phyloP scores from a whole-genome alignment of 2,113 vertebrate genomes.

The Austrofundulus limnaeus region DNA sequence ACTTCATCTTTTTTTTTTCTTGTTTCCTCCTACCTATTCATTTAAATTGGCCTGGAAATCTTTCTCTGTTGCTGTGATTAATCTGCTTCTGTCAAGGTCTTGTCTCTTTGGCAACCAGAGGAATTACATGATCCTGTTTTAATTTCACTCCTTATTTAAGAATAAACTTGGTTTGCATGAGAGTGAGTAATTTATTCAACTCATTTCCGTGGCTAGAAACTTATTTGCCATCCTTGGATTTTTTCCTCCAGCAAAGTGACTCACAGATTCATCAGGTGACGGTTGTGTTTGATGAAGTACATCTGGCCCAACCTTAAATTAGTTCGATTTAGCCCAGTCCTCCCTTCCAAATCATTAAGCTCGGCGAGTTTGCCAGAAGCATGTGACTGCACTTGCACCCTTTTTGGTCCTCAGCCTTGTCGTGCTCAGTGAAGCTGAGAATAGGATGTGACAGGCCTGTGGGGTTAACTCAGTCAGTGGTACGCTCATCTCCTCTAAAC shows the following conservation, averaged over 20 bases:
- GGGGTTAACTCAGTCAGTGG: slow-evolving; percentile 73
- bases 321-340: slow-evolving; percentile 51
- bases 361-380: slow-evolving; percentile 58
- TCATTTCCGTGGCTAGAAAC: slow-evolving; percentile 29
- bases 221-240: slow-evolving; percentile 42
- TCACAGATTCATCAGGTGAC: slow-evolving; percentile 64
- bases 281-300: slow-evolving; percentile 56
- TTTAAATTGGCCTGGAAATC: not conserved
- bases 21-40: not conserved
- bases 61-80: slow-evolving; percentile 31
- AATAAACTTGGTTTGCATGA: slow-evolving; percentile 36
- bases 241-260: slow-evolving; percentile 48
- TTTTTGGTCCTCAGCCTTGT: slow-evolving; percentile 54
- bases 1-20: slow-evolving; percentile 25
- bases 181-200: slow-evolving; percentile 32
- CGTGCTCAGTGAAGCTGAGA: slow-evolving; percentile 76
- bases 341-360: slow-evolving; percentile 65
- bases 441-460: slow-evolving; percentile 76
- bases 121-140: slow-evolving; percentile 39
- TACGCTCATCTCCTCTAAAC: slow-evolving; percentile 59
- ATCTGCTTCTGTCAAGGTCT: slow-evolving; percentile 10
- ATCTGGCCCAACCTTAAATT: slow-evolving; percentile 59
- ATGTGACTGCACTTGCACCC: slow-evolving; percentile 68
- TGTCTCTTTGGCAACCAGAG: slow-evolving; percentile 30
- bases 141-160: slow-evolving; percentile 37